Base-by-base conservation (phyloP, 2,113 vertebrate genomes). In the Lasiurus cinereus region DNA sequence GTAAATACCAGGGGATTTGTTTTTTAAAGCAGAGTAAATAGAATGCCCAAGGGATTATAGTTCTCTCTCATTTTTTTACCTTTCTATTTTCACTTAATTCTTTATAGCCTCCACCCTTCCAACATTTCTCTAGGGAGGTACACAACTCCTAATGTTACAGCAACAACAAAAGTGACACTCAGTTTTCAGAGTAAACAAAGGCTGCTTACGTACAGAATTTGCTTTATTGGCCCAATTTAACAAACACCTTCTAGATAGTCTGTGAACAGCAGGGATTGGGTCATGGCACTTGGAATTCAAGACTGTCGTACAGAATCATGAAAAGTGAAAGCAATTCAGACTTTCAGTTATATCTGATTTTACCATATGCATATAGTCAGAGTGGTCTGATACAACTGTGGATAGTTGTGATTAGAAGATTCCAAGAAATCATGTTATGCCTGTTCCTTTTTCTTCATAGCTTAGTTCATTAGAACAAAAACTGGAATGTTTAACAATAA, bases 21-120 rank as follows among this genome's bases (percentile, higher is more conserved):
- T 72, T 74, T 73, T 87, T 22, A 50, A 96, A 97, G 94, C 43
- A 95, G 96, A 97, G 92, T 97, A 97, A 97, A 97, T 76, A 96
- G 85, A 92, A 66, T 85, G 85, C 96, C 64, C 78, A 72, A 83
- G 96, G 97, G 95, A 95, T 56, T 95, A 16, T 16, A 52, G 56
- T 95, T 92, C 29, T 90, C 76, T 95, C 92, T 96, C 46, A 80
- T 96, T 94, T 96, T 96, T 84, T 96, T 54, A 66, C 91, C 92
- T 83, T 92, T 90, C 39, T 93, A 66, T 96, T 97, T 92, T 94
- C 56, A 91, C 90, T 95, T 94, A 94, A 93, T 85, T 96, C 73
- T 96, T 94, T 31, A 72, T 62, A 92, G 82, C 12, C 33, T 62
- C 64, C 66, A 67, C 43, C 18, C 46, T 91, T 73, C 92, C 66